Evolutionary conservation across 2,797 vertebrate genomes (phyloP).

Genomic region (Mionectes olivaceus): DNA sequence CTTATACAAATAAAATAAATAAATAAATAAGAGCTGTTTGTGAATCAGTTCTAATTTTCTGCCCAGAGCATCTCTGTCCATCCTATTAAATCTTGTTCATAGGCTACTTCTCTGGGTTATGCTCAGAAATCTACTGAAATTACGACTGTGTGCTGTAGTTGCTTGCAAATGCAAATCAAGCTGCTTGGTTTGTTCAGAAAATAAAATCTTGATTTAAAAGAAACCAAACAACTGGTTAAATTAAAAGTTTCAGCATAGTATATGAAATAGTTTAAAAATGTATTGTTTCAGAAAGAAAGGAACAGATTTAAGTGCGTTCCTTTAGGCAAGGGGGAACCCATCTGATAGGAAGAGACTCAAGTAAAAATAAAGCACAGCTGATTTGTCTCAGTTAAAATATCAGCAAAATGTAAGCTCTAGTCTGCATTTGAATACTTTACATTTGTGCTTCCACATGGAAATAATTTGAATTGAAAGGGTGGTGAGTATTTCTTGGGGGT

Average conservation of each 20-base stretch:
- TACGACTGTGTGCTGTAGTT: not conserved
- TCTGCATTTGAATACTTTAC: not conserved
- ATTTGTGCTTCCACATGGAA: not conserved
- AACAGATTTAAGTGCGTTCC: not conserved
- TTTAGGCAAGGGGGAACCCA: not conserved
- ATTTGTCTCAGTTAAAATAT: not conserved
- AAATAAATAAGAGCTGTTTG: not conserved
- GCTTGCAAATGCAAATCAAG: not conserved
- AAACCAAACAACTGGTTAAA: not conserved
- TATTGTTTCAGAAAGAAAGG: not conserved
- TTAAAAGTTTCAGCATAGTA: not conserved
- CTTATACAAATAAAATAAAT: rapidly evolving
- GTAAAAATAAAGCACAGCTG: not conserved
- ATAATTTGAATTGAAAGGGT: not conserved
- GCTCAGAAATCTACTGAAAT: not conserved
- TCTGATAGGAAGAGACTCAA: not conserved
- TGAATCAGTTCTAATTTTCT: not conserved
- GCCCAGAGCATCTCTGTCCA: not conserved
- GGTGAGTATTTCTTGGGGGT: not conserved
- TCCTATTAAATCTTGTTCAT: not conserved
- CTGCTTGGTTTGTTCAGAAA: not conserved
- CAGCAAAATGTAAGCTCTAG: not conserved
- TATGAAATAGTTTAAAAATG: not conserved
- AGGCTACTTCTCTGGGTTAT: not conserved
- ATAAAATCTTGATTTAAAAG: not conserved